Base-by-base conservation (phyloP, 2,113 vertebrate species). In the Lontra canadensis region DNA sequence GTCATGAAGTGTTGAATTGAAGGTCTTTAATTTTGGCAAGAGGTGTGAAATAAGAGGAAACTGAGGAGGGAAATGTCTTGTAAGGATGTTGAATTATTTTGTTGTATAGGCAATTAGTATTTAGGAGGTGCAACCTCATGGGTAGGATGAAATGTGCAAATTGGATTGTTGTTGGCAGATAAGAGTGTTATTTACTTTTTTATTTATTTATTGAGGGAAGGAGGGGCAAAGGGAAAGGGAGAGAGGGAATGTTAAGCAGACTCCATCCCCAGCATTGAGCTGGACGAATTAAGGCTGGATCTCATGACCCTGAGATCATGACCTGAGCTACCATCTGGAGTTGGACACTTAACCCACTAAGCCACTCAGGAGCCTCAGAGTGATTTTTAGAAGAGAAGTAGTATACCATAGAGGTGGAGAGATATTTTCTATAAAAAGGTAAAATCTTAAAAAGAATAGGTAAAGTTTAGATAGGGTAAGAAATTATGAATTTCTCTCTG, bases 381-480 rank as follows among this genome's bases (percentile, higher is more conserved):
- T 69, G 34, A 69, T 69, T 69, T 69, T 69, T 69, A 36, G 52
- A 79, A 93, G 29, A 73, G 9, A 61, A 84, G 34, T 59, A 61
- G 36, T 73, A 73, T 18, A 39, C 5, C 49, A 3, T 80, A 61
- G 13, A 81, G 76, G 42, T 71, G 34, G 76, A 92, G 34, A 61
- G 63, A 26, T 1, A 29, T 52, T 90, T 87, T 88, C 47, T 73
- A 29, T 80, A 47, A 88, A 79, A 79, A 63, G 17, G 8, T 92
- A 29, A 44, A 11, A 65, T 73, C 36, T 88, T 96, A 73, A 71
- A 67, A 69, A 34, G 26, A 83, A 73, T 26, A 90, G 57, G 18
- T 71, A 88, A 89, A 84, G 34, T 71, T 92, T 88, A 94, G 73
- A 34, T 94, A 94, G 34, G 14, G 67, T 93, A 93, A 90, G 57